Percentiles rank a stretch among this genome's conserved stretches.
These are phyloP conservation scores for Cetoscarus ocellatus DNA, from an alignment of 2,797 vertebrate genomes.

Conservation along the genomic window DNA sequence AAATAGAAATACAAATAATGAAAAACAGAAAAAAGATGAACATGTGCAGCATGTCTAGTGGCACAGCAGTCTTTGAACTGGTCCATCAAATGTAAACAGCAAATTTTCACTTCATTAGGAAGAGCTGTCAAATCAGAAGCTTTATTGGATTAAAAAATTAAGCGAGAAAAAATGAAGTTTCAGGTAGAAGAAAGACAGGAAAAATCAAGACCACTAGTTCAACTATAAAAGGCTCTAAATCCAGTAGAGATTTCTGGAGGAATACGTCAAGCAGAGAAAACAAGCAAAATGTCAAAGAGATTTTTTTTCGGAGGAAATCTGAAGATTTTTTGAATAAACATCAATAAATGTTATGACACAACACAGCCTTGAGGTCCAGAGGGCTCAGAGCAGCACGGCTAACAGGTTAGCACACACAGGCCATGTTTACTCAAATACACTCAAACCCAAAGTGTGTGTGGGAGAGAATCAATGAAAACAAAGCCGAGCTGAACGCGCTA, in stretches of 20 bases:
- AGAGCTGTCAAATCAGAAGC: neutral
- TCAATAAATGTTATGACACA: conserved; percentile 54
- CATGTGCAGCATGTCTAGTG: too few species aligned
- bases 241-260: conserved; percentile 14
- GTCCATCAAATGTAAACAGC: too few species aligned
- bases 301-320: neutral
- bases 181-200: too few species aligned
- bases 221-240: conserved; percentile 8
- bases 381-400: conserved; percentile 13
- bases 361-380: conserved; percentile 35
- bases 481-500: conserved; percentile 55
- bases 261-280: conserved; percentile 20
- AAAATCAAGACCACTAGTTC: neutral
- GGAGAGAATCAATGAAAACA: conserved; percentile 74
- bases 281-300: neutral
- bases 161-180: too few species aligned
- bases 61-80: too few species aligned
- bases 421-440: conserved; percentile 19
- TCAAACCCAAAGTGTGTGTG: conserved; percentile 40
- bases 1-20: too few species aligned
- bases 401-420: conserved; percentile 25
- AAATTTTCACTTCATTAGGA: too few species aligned
- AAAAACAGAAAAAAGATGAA: too few species aligned
- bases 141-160: neutral
- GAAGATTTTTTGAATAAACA: conserved; percentile 30